Percentiles rank a stretch among this genome's conserved stretches.
Conservation (phyloP, 2,888 invertebrate genomes). For the Dorcus parallelipipedus region DNA sequence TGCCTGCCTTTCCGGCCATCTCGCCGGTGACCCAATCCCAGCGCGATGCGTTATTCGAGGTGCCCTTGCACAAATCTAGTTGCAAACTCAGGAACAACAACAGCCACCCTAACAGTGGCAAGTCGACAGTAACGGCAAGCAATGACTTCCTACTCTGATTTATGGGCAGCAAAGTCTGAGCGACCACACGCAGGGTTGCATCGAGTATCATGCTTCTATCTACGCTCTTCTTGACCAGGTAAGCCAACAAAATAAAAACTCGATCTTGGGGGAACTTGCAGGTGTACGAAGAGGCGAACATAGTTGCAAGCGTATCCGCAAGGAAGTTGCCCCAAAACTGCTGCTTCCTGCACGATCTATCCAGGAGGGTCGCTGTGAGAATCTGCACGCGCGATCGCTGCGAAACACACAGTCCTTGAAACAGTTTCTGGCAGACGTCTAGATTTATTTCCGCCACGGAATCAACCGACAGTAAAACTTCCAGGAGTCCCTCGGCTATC, state of each 20-base stretch:
- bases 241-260: constrained; percentile 81
- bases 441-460: constrained; percentile 39
- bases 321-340: constrained; percentile 90
- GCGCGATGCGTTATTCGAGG: constrained; percentile 51
- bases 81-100: constrained; percentile 73
- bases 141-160: constrained; percentile 45
- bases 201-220: constrained; percentile 63
- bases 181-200: constrained; percentile 60
- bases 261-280: constrained; percentile 83
- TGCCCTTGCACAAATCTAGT: constrained; percentile 51
- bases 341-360: constrained; percentile 66
- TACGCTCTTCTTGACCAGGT: constrained; percentile 77
- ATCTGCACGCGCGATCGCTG: constrained; percentile 78
- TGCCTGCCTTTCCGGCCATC: constrained; percentile 54
- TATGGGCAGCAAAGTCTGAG: constrained; percentile 55
- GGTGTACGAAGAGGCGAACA: constrained; percentile 76
- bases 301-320: constrained; percentile 74
- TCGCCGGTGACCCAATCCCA: constrained; percentile 92
- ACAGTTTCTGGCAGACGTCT: constrained; percentile 60
- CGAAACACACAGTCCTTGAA: constrained; percentile 70
- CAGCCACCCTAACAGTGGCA: constrained; percentile 71
- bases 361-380: constrained; percentile 72
- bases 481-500: constrained; percentile 77
- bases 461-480: constrained; percentile 63
- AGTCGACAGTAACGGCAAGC: constrained; percentile 59